These are phyloP conservation scores for Eupelmus urozonus DNA, from an alignment of 2,888 invertebrate genomes.

Conservation along the genomic window DNA sequence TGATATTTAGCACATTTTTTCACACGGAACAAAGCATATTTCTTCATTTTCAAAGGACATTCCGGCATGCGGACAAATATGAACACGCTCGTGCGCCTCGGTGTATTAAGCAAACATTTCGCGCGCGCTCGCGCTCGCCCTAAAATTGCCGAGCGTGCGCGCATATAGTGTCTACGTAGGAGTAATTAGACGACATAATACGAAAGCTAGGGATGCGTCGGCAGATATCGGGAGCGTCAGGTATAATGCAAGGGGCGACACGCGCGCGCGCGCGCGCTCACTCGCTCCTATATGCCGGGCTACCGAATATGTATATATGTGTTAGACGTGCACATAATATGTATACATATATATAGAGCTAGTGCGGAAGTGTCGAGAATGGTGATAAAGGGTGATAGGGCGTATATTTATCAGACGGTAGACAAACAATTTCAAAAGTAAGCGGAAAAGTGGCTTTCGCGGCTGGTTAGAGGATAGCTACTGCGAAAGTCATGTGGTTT, in stretches of 20 bases:
- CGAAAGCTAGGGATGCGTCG: conserved; percentile 28
- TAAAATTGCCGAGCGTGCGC: conserved; percentile 27
- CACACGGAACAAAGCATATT: not conserved
- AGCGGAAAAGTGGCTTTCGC: conserved; percentile 17
- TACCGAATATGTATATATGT: no score
- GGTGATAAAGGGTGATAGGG: not conserved
- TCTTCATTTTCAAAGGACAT: conserved; percentile 39
- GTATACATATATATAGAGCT: no score
- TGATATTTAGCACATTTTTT: conserved; percentile 12
- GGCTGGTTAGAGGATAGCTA: not conserved
- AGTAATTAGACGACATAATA: conserved; percentile 50
- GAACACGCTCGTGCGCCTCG: conserved; percentile 23
- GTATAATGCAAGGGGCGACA: conserved; percentile 5
- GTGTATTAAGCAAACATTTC: conserved; percentile 41
- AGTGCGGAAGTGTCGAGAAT: not conserved
- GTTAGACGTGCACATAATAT: no score
- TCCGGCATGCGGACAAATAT: conserved; percentile 30
- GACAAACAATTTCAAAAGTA: conserved; percentile 25
- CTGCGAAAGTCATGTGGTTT: not conserved
- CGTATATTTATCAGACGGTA: not conserved
- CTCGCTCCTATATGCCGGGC: no score
- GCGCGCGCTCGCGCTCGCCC: not conserved
- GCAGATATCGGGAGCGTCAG: conserved; percentile 29
- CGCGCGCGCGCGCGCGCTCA: no score
- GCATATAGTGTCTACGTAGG: conserved; percentile 21